phyloP scores from a whole-genome alignment of 2,113 vertebrate species.

The Caranx melampygus region DNA sequence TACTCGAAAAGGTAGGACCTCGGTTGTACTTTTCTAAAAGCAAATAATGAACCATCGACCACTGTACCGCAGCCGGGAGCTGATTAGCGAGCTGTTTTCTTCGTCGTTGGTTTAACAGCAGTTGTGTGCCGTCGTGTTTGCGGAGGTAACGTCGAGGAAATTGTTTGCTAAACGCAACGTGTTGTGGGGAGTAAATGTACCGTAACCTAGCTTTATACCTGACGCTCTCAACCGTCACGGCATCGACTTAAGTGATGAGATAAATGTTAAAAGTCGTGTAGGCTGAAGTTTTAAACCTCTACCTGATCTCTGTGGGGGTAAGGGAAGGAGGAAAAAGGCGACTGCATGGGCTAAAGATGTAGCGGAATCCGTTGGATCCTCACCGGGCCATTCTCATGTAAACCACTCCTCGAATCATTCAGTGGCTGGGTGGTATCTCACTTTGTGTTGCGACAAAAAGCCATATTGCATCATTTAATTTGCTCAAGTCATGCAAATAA shows the following conservation, averaged over 20 bases:
- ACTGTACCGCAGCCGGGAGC: background rate
- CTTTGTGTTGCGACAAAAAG: slow-evolving; percentile 99
- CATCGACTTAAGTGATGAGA: background rate
- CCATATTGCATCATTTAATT: slow-evolving; percentile 99
- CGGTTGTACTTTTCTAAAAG: background rate
- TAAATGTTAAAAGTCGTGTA: background rate
- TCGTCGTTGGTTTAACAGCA: background rate
- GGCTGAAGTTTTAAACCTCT: background rate
- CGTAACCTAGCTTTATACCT: background rate
- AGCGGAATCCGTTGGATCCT: slow-evolving; percentile 57
- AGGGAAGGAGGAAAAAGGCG: background rate
- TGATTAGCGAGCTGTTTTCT: background rate
- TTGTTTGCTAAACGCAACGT: background rate
- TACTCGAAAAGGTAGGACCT: slow-evolving; percentile 44
- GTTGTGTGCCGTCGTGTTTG: background rate
- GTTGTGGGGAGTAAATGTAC: background rate
- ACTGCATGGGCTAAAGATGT: slow-evolving; percentile 51
- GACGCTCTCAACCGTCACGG: background rate
- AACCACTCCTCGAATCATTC: slow-evolving; percentile 93
- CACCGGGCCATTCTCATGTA: slow-evolving; percentile 92
- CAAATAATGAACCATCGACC: background rate
- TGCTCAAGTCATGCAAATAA: slow-evolving; percentile 99
- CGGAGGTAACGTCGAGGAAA: background rate
- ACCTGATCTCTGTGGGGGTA: background rate
- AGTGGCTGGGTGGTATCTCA: slow-evolving; percentile 99